These are phyloP conservation scores for Anarrhichthys ocellatus DNA, from an alignment of 2,113 vertebrate genomes.

Conservation along the genomic window DNA sequence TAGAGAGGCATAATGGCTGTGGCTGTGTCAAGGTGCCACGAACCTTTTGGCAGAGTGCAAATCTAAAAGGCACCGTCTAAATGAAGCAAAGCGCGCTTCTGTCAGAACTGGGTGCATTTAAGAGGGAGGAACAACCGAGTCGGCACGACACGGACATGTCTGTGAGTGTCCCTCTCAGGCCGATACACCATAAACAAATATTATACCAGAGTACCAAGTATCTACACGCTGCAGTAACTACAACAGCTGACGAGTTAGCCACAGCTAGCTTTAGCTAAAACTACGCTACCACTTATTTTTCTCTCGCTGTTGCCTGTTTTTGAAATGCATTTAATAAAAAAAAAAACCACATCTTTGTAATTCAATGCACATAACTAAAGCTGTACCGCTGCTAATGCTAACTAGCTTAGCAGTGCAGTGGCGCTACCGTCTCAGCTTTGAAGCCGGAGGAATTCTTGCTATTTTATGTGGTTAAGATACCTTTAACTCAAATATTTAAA, in stretches of 20 bases:
- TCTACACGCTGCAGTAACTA: background rate
- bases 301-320: background rate
- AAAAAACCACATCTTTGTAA: background rate
- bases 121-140: slow-evolving; percentile 19
- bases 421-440: background rate
- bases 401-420: background rate
- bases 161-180: too few relatives aligned
- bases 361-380: too few relatives aligned
- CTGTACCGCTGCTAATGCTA: background rate
- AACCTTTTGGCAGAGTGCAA: slow-evolving; percentile 15
- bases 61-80: slow-evolving; percentile 29
- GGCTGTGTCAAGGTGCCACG: slow-evolving; percentile 13
- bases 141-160: too few relatives aligned
- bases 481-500: background rate
- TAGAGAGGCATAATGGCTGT: slow-evolving; percentile 10
- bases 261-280: background rate
- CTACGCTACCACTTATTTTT: background rate
- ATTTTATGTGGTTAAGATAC: background rate
- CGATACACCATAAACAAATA: background rate
- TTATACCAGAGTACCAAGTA: too few relatives aligned
- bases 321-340: background rate
- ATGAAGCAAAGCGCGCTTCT: background rate
- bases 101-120: slow-evolving; percentile 36
- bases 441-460: background rate
- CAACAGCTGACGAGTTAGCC: background rate